Percentiles rank a stretch among this genome's conserved stretches.
phyloP scores from a whole-genome alignment of 2,888 invertebrate genomes.

The Conchocele bisecta region DNA sequence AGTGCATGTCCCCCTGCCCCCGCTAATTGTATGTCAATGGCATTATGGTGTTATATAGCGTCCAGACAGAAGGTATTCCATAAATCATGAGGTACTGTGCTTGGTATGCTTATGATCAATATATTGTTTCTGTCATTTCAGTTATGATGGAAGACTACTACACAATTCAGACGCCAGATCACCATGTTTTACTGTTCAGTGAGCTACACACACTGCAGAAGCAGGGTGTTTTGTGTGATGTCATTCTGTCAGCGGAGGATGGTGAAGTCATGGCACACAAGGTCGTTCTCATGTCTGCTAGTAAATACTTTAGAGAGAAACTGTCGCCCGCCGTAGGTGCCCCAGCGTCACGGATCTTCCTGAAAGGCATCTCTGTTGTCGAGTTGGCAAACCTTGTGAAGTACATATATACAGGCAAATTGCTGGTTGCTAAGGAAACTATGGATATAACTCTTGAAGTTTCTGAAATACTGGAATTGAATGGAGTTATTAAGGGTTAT shows the following conservation, averaged over 20 bases:
- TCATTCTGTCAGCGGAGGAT: conserved; percentile 54
- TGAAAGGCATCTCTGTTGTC: conserved; percentile 55
- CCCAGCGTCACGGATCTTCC: conserved; percentile 39
- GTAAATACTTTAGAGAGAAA: conserved; percentile 52
- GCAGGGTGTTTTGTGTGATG: conserved; percentile 58
- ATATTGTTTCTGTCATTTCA: too few species aligned
- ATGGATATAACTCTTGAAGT: conserved; percentile 54
- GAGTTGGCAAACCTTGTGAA: conserved; percentile 53
- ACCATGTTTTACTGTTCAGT: conserved; percentile 31
- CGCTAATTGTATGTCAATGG: too few species aligned
- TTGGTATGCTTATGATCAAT: too few species aligned
- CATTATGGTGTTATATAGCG: too few species aligned
- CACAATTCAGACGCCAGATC: conserved; percentile 47
- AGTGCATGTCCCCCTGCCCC: too few species aligned
- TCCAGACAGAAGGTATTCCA: too few species aligned
- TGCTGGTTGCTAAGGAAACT: conserved; percentile 51
- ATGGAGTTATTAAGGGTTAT: conserved; percentile 47
- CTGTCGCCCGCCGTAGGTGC: conserved; percentile 32
- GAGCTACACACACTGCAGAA: conserved; percentile 51
- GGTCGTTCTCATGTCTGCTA: conserved; percentile 56
- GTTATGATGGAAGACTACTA: conserved; percentile 60
- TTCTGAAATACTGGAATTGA: conserved; percentile 48
- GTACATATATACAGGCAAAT: conserved; percentile 55
- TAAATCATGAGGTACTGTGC: too few species aligned
- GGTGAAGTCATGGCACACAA: conserved; percentile 60